Base-by-base conservation (phyloP, 2,797 vertebrate species). In the Enteromius paludinosus region DNA sequence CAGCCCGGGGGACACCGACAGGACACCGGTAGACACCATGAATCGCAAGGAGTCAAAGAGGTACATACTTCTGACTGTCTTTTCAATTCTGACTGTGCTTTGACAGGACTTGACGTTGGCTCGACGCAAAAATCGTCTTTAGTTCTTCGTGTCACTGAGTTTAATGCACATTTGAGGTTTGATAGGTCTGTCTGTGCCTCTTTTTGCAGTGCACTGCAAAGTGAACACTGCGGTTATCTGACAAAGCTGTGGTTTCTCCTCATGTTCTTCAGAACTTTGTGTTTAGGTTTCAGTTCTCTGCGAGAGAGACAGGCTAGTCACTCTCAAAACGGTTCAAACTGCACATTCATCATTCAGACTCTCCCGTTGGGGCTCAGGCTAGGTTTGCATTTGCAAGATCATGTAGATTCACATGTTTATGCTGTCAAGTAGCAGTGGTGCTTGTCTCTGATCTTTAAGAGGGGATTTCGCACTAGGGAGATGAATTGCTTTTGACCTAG, bases 21-120 rank as follows among this genome's bases (percentile, higher is more conserved):
- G 92, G 90, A 92, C 91, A 87, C 88, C 88, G 66, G 87, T 87
- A 86, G 91, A 91, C 84, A 89, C 89, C 78, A 95, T 95, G 94
- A 93, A 82, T 77, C 87, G 87, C 70, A 90, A 95, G 92, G 95
- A 94, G 89, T 86, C 90, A 88, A 95, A 95, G 89, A 95, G 95
- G 95, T 95, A 94, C 87, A 17, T 10, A 23, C 47, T 43, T 15
- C 23, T 30, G 17, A 43, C 61, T 43, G 23, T 61, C 38, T 52
- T 15, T 62, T 56, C 5, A 38, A 2, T 49, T 77, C 28, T 68
- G 49, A 54, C 64, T 59, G 33, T 43, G 17, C 41, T 62, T 35
- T 71, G 54, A 71, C 78, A 80, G 78, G 7, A 18, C 5, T 35
- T 3, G 20, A n/a, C 3, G 41, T 49, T 1, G 14, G 12, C n/a